Evolutionary conservation across 2,113 vertebrate genomes (phyloP), one percentile per base, ranked within the genome.

Genomic region (Taurulus bubalis): DNA sequence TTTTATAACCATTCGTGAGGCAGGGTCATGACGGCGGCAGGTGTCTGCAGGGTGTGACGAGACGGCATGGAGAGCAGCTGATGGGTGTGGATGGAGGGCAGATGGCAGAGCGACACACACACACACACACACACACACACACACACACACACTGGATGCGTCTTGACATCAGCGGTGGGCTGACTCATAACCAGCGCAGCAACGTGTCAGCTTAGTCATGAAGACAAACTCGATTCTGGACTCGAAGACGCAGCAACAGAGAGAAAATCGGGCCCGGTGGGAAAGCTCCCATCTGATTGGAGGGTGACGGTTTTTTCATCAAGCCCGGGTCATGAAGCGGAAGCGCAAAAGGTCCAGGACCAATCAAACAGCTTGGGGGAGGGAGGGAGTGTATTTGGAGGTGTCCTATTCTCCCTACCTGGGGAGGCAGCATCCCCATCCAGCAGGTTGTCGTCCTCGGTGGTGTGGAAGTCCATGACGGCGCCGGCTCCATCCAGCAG

Each of bases 401-500:
- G 49, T 11, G 0, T 80, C 59, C 45, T 6, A 0, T 36, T 10
- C 59, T 75, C 30, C 88, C 75, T 95, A 99, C 98, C 97, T 93
- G 96, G 94, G 8, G 96, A 97, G 85, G 96, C 94, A 81, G 97
- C 95, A 82, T 99, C 98, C 78, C 98, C 98, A 85, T 99, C 98
- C 86, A 99, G 93, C 81, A 99, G 97, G 94, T 97, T 98, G 95
- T 99, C 98, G 85, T 99, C 98, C 91, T 99, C 98, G n/a, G 98
- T 97, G 76, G 97, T 98, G 90, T 98, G 97, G 91, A 99, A 99
- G 95, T 99, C 98, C 98, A 99, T 99, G 91, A 98, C 95, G 75
- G 96, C 95, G 60, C 98, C 98, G 83, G 97, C 96, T 90, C 97
- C 97, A 96, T 99, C 98, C 92, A 99, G 95, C 89, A 99, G 96